A percentile compares a stretch with the other conserved stretches of the same genome.
Evolutionary conservation across 2,797 vertebrate species (phyloP).

Genomic region (Rousettus madagascariensis): DNA sequence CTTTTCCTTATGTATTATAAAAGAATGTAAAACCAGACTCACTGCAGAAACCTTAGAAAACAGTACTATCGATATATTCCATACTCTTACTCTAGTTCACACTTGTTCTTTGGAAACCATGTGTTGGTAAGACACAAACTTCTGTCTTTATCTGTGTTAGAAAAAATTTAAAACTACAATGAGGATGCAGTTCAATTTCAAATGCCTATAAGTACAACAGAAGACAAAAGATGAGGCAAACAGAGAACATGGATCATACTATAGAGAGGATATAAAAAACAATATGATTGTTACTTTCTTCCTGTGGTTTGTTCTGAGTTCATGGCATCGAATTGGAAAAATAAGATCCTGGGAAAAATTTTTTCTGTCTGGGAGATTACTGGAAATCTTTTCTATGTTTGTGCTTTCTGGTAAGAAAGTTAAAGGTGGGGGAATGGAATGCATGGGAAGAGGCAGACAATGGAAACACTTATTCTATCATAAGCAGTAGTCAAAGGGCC

Average conservation of each 20-base stretch:
- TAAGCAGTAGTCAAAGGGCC: not conserved
- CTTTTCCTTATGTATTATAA: not conserved
- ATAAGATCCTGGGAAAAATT: not conserved
- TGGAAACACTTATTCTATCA: not conserved
- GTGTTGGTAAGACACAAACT: not conserved
- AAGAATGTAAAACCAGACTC: not conserved
- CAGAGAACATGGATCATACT: not conserved
- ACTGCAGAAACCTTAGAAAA: not conserved
- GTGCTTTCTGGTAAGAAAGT: conserved; percentile 21
- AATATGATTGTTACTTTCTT: not conserved
- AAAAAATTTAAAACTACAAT: not conserved
- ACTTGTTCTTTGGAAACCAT: not conserved
- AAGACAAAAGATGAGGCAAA: not conserved
- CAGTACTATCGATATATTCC: not conserved
- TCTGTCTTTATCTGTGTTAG: conserved; percentile 11
- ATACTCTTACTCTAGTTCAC: not conserved
- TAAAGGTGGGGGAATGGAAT: conserved; percentile 32
- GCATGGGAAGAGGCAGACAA: not conserved
- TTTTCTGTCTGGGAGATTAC: not conserved
- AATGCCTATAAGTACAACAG: not conserved
- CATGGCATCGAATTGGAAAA: not conserved
- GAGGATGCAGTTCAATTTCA: not conserved
- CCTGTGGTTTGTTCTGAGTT: not conserved
- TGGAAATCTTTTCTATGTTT: conserved; percentile 9
- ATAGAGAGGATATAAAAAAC: not conserved